phyloP scores from a whole-genome alignment of 2,888 invertebrate genomes.

The Noctua janthe region DNA sequence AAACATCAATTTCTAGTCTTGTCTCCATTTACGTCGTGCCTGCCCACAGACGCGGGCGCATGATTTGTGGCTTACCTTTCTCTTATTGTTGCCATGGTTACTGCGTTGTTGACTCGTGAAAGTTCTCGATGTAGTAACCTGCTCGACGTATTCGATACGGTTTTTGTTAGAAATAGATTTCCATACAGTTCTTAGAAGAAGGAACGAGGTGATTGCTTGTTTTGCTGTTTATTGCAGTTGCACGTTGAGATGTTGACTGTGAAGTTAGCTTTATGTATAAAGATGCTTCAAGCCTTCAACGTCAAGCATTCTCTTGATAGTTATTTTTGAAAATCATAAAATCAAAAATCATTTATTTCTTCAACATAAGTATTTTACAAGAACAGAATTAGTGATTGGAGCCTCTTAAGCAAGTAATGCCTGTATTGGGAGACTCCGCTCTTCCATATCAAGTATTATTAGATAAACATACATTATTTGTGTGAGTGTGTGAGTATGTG shows the following conservation, averaged over 20 bases:
- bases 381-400: too few species aligned
- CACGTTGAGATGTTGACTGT: constrained; percentile 5
- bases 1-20: constrained; percentile 22
- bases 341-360: too few species aligned
- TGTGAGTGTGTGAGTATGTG: too few species aligned
- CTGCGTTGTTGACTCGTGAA: constrained; percentile 60
- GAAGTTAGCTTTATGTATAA: constrained; percentile 3
- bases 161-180: constrained; percentile 53
- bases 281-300: background rate
- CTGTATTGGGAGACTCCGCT: too few species aligned
- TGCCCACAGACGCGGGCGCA: constrained; percentile 43
- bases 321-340: too few species aligned
- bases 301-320: background rate
- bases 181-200: constrained; percentile 49
- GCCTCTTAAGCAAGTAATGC: too few species aligned
- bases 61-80: constrained; percentile 66
- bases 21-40: constrained; percentile 30
- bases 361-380: too few species aligned
- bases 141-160: constrained; percentile 42
- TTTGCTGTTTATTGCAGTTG: constrained; percentile 2
- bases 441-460: too few species aligned
- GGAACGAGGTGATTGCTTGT: constrained; percentile 21
- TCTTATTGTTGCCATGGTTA: constrained; percentile 62
- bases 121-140: constrained; percentile 59
- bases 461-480: too few species aligned